Evolutionary conservation across 2,113 vertebrate species (phyloP).

Genomic region (Datnioides undecimradiatus): DNA sequence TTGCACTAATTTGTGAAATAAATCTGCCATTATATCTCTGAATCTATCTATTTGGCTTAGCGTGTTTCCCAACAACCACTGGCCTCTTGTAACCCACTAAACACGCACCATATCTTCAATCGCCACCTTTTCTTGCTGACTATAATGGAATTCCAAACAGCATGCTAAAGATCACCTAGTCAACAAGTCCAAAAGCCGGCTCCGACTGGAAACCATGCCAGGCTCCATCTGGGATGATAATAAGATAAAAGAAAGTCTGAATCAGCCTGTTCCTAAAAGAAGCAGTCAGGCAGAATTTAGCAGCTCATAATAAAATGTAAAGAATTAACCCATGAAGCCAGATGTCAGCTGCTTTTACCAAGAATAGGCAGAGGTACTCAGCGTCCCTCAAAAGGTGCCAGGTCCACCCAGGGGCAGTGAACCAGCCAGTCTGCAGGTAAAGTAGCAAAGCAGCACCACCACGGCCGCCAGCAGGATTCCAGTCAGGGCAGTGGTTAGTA

Average conservation of each 20-base stretch:
- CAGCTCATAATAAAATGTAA: rapidly evolving
- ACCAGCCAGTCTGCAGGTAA: constrained; percentile 82
- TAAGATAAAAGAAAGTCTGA: neutral
- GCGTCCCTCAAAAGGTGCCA: constrained; percentile 66
- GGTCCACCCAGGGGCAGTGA: constrained; percentile 76
- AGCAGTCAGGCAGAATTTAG: neutral
- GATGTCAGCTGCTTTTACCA: neutral
- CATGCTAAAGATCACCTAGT: neutral
- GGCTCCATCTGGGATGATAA: neutral
- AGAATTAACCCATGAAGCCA: neutral
- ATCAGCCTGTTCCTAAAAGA: neutral
- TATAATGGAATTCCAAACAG: neutral
- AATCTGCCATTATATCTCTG: too few relatives aligned
- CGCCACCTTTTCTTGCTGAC: neutral
- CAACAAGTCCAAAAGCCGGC: neutral
- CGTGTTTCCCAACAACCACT: neutral
- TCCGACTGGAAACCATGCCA: neutral
- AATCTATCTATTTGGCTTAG: neutral
- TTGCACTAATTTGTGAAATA: neutral
- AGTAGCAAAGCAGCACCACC: constrained; percentile 80
- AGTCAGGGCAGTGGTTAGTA: constrained; percentile 69
- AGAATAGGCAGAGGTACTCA: neutral
- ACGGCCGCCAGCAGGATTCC: constrained; percentile 70
- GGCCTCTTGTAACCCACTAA: neutral
- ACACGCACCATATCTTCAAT: neutral